These are phyloP conservation scores for Diglossa cyanea DNA, from an alignment of 2,797 vertebrate species.

Conservation along the genomic window DNA sequence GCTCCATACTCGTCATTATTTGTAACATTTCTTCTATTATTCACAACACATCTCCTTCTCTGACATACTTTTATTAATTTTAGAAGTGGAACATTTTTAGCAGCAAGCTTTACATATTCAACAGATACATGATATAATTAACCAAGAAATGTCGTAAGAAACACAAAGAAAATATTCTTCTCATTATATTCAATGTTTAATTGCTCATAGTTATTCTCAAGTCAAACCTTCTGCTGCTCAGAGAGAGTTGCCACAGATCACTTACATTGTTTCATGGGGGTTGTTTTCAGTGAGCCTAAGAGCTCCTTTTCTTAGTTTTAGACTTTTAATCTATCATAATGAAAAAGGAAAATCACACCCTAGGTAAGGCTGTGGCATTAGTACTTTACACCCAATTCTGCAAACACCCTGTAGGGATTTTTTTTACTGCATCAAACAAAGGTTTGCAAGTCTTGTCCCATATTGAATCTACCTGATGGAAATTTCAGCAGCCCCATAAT, in stretches of 20 bases:
- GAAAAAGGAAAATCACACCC: background rate
- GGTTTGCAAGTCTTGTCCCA: background rate
- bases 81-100: conserved; percentile 37
- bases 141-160: conserved; percentile 22
- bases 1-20: conserved; percentile 18
- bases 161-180: conserved; percentile 18
- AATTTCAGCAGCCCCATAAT: background rate
- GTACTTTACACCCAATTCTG: background rate
- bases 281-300: background rate
- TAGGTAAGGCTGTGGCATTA: background rate
- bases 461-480: background rate
- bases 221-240: conserved; percentile 4
- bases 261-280: background rate
- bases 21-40: conserved; percentile 41
- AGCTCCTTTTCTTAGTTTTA: background rate
- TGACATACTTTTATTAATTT: conserved; percentile 42
- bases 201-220: background rate
- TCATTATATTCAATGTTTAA: conserved; percentile 28
- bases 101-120: conserved; percentile 18
- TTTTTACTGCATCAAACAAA: background rate
- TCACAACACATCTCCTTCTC: conserved; percentile 33
- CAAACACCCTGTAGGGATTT: background rate
- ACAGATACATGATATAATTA: conserved; percentile 40
- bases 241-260: background rate
- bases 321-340: background rate